Percentiles rank a stretch among this genome's conserved stretches.
Evolutionary conservation across 2,888 invertebrate species (phyloP).

Genomic region (Xestobium rufovillosum): DNA sequence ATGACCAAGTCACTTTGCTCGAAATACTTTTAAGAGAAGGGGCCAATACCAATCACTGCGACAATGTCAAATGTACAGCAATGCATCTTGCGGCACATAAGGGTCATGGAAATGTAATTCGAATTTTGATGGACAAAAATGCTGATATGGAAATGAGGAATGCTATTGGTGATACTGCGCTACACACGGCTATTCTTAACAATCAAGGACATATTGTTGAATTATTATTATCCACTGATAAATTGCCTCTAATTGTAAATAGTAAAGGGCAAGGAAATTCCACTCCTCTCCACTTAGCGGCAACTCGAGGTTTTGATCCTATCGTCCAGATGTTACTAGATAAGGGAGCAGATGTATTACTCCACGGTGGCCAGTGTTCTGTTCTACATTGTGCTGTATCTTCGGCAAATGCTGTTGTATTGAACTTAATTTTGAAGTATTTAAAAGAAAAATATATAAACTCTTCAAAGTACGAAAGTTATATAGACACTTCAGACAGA

Average conservation of each 20-base stretch:
- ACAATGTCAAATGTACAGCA: no score
- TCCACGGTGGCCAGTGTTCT: neutral
- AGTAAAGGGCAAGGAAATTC: neutral
- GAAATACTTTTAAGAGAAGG: no score
- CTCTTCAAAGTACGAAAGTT: no score
- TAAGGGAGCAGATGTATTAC: neutral
- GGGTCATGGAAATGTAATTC: neutral
- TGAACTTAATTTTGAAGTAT: no score
- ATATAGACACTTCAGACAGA: no score
- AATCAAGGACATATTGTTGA: neutral
- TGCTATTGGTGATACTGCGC: neutral
- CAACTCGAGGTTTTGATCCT: neutral
- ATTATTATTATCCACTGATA: neutral
- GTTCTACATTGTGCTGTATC: slow-evolving; percentile 1
- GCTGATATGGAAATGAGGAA: neutral
- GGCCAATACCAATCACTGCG: no score
- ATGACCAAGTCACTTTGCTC: no score
- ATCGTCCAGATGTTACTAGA: slow-evolving; percentile 1
- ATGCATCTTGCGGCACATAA: slow-evolving; percentile 1
- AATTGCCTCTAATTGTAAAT: neutral
- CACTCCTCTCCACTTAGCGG: neutral
- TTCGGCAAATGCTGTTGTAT: no score
- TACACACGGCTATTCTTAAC: neutral
- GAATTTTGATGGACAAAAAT: neutral
- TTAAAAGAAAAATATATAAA: no score